Evolutionary conservation across 2,888 invertebrate genomes (phyloP).

Genomic region (Synergus laeviventris): DNA sequence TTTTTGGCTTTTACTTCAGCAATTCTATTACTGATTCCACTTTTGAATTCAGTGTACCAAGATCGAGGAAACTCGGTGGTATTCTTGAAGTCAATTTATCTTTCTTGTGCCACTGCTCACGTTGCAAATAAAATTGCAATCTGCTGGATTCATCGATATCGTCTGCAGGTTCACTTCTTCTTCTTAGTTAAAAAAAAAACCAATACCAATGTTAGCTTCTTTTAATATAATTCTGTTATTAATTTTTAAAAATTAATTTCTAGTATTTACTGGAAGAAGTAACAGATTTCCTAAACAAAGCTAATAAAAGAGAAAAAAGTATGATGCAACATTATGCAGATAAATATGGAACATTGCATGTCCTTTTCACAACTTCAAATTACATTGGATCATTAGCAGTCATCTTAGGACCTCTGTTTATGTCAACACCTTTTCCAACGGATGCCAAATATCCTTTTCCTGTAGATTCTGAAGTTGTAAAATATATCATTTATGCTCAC

Average conservation of each 20-base stretch:
- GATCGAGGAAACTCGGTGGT: constrained; percentile 37
- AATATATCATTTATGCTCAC: constrained; percentile 26
- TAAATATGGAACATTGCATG: constrained; percentile 18
- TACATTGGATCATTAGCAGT: constrained; percentile 21
- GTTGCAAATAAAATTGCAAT: constrained; percentile 37
- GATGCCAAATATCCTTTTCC: constrained; percentile 30
- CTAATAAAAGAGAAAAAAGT: constrained; percentile 14
- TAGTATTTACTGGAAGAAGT: constrained; percentile 8
- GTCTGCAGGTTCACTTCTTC: neutral
- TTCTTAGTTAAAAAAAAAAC: neutral
- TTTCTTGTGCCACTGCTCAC: constrained; percentile 39
- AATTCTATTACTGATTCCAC: constrained; percentile 26
- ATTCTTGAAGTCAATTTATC: constrained; percentile 41
- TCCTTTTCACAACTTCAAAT: constrained; percentile 11
- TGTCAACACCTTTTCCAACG: constrained; percentile 24
- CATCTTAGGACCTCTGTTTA: constrained; percentile 10
- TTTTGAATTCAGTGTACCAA: constrained; percentile 41
- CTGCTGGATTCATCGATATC: constrained; percentile 18
- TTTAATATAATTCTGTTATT: neutral
- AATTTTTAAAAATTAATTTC: neutral
- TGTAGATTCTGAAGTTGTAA: neutral
- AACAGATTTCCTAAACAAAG: neutral
- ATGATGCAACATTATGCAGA: constrained; percentile 16
- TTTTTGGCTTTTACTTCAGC: constrained; percentile 10
- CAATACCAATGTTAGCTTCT: neutral